Evolutionary conservation across 2,113 vertebrate species (phyloP).

Genomic region (Felis chaus): DNA sequence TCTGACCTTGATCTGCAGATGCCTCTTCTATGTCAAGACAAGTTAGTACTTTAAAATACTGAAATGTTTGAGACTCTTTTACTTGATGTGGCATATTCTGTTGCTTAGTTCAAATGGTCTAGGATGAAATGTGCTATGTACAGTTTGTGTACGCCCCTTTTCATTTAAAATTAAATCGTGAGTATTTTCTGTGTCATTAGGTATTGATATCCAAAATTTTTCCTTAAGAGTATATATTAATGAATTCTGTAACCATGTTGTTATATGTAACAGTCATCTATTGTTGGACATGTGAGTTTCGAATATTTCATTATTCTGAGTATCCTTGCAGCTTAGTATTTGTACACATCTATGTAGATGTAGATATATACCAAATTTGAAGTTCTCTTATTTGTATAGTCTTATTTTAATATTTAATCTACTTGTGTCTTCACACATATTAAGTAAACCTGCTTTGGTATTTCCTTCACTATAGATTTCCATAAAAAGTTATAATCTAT

Average conservation of each 20-base stretch:
- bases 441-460: neutral
- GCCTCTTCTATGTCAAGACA: neutral
- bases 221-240: neutral
- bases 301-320: conserved; percentile 38
- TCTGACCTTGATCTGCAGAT: neutral
- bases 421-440: neutral
- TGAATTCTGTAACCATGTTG: neutral
- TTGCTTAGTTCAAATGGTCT: neutral
- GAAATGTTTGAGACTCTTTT: neutral
- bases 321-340: neutral
- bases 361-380: neutral
- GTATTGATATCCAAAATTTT: neutral
- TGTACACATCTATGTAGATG: neutral
- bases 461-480: neutral
- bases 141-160: neutral
- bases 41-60: neutral
- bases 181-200: conserved; percentile 1
- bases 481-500: neutral
- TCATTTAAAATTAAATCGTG: neutral
- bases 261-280: neutral
- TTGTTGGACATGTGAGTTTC: neutral
- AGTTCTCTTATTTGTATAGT: neutral
- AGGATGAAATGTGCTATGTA: neutral
- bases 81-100: neutral
- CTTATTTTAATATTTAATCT: neutral